Evolutionary conservation across 2,113 vertebrate species (phyloP), one percentile per base, ranked within the genome.

Genomic region (Gila orcuttii): DNA sequence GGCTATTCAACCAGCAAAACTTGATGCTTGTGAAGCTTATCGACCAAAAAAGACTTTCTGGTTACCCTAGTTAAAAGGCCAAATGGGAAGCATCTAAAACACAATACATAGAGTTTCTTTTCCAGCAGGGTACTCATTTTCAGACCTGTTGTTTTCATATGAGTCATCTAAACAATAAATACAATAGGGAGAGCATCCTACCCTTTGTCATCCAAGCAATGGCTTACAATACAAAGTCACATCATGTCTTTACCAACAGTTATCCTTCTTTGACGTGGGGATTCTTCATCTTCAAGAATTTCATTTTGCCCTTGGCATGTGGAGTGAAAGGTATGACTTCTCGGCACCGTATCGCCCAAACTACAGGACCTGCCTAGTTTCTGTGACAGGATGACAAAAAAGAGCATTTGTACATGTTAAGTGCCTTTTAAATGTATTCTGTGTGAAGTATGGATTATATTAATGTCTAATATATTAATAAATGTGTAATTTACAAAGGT

Each of bases 331-430:
- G 88, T 91, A 76, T 88, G 69, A 73, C 92, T 93, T 55, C 86
- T 89, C 21, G 74, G 81, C 74, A 87, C 83, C 0, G 85, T 80
- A 71, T 89, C 91, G 10, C 85, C 90, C 69, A 87, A 69, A 87
- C 91, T 87, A 79, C 89, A 91, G 15, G 93, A 94, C 75, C 91
- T 92, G 64, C 90, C 88, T 57, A 52, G 78, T 84, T 91, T 93
- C 93, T 93, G 90, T 75, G 79, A 83, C 4, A 55, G 42, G 42
- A 66, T 50, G 42, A 42, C 13, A 81, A 79, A 79, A n/a, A 62
- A 62, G 21, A 79, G 12, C 13, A 15, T 42, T 39, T 1, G 2
- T 60, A 79, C 31, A 60, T 25, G 12, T 62, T 60, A 31, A 21
- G 19, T 19, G 3, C 78, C 6, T 10, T 66, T 81, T 23, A 39